Conservation (phyloP, 2,888 invertebrate genomes). For the Metellina segmentata region DNA sequence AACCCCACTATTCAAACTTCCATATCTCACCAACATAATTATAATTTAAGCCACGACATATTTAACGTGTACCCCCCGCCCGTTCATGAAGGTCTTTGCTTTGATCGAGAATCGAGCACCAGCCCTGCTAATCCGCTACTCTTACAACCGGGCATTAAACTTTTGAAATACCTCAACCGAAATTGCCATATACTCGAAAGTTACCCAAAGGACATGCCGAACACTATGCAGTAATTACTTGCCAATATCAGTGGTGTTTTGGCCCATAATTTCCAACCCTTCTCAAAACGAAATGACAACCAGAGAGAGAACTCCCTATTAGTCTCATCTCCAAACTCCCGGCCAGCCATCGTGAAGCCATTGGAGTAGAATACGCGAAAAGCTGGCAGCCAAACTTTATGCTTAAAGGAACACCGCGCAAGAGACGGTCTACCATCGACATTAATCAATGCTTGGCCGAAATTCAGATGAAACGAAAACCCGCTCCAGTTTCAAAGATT, state of each 20-base stretch:
- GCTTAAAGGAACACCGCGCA: background rate
- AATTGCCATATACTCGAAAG: background rate
- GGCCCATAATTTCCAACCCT: background rate
- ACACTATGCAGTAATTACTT: background rate
- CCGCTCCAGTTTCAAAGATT: constrained; percentile 29
- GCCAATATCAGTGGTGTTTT: background rate
- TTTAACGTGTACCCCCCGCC: too few species aligned
- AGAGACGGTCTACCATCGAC: background rate
- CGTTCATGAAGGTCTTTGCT: too few species aligned
- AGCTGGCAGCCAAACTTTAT: background rate
- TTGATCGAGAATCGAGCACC: too few species aligned
- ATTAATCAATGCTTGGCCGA: constrained; percentile 46
- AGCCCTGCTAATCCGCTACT: too few species aligned
- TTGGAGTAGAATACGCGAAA: background rate
- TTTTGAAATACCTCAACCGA: too few species aligned
- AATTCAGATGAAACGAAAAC: constrained; percentile 47
- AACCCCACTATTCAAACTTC: too few species aligned
- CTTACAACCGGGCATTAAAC: too few species aligned
- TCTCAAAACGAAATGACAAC: too few species aligned
- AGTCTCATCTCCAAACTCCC: background rate
- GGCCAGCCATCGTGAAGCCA: background rate
- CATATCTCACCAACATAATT: too few species aligned
- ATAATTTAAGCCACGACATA: too few species aligned
- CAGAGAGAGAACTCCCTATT: background rate
- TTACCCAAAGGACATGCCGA: background rate